Conservation (phyloP, 2,113 vertebrate species). For the Rhinopomastus cyanomelas region DNA sequence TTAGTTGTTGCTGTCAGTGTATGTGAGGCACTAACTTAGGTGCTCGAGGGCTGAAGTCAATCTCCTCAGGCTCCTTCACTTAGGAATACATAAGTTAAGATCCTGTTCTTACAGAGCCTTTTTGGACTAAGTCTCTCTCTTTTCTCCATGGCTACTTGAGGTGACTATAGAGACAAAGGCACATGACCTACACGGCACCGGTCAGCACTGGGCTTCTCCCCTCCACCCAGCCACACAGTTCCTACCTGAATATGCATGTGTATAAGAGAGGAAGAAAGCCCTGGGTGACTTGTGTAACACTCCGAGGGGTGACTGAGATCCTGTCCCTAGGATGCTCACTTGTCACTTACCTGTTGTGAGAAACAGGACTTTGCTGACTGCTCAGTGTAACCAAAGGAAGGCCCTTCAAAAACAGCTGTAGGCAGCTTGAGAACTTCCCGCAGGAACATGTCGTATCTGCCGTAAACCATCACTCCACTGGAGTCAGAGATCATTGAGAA, state of each 20-base stretch:
- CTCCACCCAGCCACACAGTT: not conserved
- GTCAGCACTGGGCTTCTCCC: not conserved
- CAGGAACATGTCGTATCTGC: constrained; percentile 94
- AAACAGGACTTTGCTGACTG: constrained; percentile 93
- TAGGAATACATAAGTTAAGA: not conserved
- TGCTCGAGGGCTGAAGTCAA: not conserved
- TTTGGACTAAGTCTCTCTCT: not conserved
- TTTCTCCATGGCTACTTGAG: not conserved
- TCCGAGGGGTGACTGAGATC: not conserved
- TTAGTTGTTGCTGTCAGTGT: not conserved
- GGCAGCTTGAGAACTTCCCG: constrained; percentile 95
- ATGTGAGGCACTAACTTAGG: not conserved
- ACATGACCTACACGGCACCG: not conserved
- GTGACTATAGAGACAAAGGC: not conserved
- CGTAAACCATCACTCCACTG: constrained; percentile 89
- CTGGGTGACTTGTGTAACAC: not conserved
- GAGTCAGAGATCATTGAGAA: constrained; percentile 98
- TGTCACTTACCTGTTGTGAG: constrained; percentile 86
- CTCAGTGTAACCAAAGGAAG: constrained; percentile 96
- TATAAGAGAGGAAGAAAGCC: not conserved
- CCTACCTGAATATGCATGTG: not conserved
- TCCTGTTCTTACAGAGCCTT: not conserved
- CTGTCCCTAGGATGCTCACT: not conserved
- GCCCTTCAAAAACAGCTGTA: constrained; percentile 94
- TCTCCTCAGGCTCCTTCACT: not conserved